Conservation (phyloP, 2,888 invertebrate species). For the Rhorus exstirpatorius region DNA sequence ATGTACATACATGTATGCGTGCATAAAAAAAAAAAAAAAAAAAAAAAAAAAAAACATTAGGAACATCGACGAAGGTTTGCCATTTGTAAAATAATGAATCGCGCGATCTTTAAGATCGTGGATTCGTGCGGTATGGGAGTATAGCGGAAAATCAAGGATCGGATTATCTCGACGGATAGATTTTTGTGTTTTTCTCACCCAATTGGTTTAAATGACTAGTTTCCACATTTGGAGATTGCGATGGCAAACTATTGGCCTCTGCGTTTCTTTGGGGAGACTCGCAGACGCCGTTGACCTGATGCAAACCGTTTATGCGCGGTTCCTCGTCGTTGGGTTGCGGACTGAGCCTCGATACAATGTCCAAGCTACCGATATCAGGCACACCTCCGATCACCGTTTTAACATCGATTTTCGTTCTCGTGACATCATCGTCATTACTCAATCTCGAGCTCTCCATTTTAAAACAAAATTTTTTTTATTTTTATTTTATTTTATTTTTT, state of each 20-base stretch:
- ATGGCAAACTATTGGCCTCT: constrained; percentile 71
- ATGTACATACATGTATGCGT: too few relatives aligned
- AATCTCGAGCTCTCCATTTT: constrained; percentile 74
- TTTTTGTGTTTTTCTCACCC: constrained; percentile 74
- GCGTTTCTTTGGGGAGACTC: constrained; percentile 77
- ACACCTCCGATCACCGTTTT: constrained; percentile 71
- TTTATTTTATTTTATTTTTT: constrained; percentile 14
- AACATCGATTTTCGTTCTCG: constrained; percentile 74
- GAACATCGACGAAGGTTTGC: neutral
- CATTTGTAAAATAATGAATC: neutral
- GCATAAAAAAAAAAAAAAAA: constrained; percentile 49
- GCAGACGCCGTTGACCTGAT: constrained; percentile 81
- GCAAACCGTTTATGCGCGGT: constrained; percentile 80
- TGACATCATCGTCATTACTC: constrained; percentile 70
- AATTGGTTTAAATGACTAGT: constrained; percentile 84
- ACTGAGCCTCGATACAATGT: constrained; percentile 82
- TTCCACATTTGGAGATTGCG: constrained; percentile 78
- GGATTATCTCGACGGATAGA: too few relatives aligned
- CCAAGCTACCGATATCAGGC: constrained; percentile 78
- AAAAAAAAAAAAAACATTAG: constrained; percentile 33
- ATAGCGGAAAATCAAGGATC: neutral
- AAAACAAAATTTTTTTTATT: neutral
- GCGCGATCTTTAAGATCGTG: neutral
- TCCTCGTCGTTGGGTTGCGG: constrained; percentile 74
- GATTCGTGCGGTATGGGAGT: neutral